Conservation (phyloP, 2,797 vertebrate genomes). For the Vireo griseus region DNA sequence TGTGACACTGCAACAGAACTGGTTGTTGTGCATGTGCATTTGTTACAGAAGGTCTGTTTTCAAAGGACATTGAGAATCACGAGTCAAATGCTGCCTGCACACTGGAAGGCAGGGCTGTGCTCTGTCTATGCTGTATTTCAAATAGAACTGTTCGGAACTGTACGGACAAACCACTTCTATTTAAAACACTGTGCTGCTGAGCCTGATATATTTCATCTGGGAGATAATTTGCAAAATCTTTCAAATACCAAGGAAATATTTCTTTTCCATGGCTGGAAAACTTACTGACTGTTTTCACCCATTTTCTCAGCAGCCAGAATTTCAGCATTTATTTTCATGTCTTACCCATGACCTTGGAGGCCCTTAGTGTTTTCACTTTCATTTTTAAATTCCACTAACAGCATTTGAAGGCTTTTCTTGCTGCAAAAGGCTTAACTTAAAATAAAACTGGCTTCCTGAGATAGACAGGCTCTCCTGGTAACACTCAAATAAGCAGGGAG, state of each 20-base stretch:
- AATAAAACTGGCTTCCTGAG: background rate
- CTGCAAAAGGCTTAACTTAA: background rate
- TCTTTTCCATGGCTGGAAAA: background rate
- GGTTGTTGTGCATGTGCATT: background rate
- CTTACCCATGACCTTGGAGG: background rate
- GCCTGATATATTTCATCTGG: background rate
- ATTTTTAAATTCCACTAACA: background rate
- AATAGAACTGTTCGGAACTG: background rate
- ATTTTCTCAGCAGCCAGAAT: background rate
- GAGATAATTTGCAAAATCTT: background rate
- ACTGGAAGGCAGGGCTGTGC: background rate
- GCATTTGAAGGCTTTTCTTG: background rate
- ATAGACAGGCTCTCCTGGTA: background rate
- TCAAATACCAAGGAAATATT: background rate
- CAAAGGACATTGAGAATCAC: background rate
- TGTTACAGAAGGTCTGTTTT: background rate
- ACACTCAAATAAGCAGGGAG: background rate
- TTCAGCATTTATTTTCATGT: background rate
- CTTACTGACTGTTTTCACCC: background rate
- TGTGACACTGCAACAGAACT: background rate
- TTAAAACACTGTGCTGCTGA: background rate
- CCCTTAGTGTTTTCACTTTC: background rate
- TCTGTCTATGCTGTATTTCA: background rate
- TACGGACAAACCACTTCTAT: background rate
- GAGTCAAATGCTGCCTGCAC: background rate